Base-by-base conservation (phyloP, 1,140 invertebrate species). In the Pseudomyrmex gracilis region DNA sequence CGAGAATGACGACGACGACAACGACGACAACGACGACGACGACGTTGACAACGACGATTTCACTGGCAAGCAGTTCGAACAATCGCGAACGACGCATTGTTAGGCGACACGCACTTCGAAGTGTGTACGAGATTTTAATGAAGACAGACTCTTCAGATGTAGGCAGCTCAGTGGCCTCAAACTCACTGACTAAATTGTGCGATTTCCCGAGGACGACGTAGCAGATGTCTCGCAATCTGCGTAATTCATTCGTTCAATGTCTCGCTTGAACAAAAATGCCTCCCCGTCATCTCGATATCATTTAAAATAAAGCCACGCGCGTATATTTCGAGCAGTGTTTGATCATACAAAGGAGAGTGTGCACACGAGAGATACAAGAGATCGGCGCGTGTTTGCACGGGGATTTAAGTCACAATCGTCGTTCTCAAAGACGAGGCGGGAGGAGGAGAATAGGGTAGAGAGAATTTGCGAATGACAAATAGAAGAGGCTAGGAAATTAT, bases 401-500 rank as follows among this genome's bases (percentile, higher is more conserved):
- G 8, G 22, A 51, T 64, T 64, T 43, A 53, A 76, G 24, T 43
- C 24, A 24, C 45, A 43, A 82, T 24, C 70, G n/a, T 34, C 7
- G 34, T 12, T 63, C 34, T 45, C 78, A 13, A 55, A 2, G 64
- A 74, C 24, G 22, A 20, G 1, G 22, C 2, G 51, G 55, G 3
- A 49, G 22, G 10, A 9, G 15, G 24, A 2, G 45, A 1, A 49
- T 60, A 70, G 63, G 8, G 74, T 60, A 70, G 63, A 5, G 74
- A 71, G 61, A 88, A 88, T 89, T 88, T 88, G 63, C 68, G 2
- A 17, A 45, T 57, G 57, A 67, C 63, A 89, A 90, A 90, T 87
- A 84, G 12, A 45, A 74, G 47, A 58, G 73, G 70, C 34, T 64
- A n/a, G 70, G 68, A 24, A 70, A 83, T 89, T 85, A 49, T 80